phyloP scores from a whole-genome alignment of 2,797 vertebrate species.

The Neosalanx taihuensis region DNA sequence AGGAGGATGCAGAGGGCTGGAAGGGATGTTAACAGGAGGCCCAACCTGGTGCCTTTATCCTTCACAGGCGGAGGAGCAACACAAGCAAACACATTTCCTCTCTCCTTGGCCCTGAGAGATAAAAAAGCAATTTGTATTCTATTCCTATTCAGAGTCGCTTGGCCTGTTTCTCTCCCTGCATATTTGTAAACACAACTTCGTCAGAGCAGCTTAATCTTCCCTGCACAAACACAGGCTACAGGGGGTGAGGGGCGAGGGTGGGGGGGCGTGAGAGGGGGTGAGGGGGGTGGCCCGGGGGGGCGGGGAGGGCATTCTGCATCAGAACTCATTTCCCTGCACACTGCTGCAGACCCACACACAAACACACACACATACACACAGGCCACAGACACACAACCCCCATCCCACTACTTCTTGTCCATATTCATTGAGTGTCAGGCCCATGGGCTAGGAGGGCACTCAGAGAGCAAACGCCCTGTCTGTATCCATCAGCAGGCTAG shows the following conservation, averaged over 20 bases:
- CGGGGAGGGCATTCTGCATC: slow-evolving; percentile 35
- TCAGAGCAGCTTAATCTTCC: slow-evolving; percentile 82
- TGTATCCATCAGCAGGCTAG: slow-evolving; percentile 33
- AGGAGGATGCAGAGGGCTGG: slow-evolving; percentile 52
- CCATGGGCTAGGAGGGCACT: slow-evolving; percentile 13
- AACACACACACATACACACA: slow-evolving; percentile 9
- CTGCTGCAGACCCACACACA: slow-evolving; percentile 21
- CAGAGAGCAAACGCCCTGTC: slow-evolving; percentile 36
- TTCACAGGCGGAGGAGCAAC: slow-evolving; percentile 80
- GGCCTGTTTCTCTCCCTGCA: slow-evolving; percentile 81
- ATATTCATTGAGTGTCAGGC: slow-evolving; percentile 27
- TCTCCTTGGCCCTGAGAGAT: slow-evolving; percentile 78
- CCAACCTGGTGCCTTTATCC: slow-evolving; percentile 77
- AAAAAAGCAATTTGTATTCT: slow-evolving; percentile 85
- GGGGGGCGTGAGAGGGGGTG: slow-evolving; percentile 35
- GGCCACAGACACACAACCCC: slow-evolving; percentile 15
- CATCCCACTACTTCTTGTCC: slow-evolving; percentile 18
- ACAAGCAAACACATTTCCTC: slow-evolving; percentile 82
- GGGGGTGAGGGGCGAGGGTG: slow-evolving; percentile 34
- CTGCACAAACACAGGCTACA: slow-evolving; percentile 73
- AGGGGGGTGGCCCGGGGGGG: slow-evolving; percentile 25
- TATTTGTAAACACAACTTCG: slow-evolving; percentile 84
- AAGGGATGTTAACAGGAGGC: slow-evolving; percentile 78
- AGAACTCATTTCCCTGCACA: slow-evolving; percentile 45
- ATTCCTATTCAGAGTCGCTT: slow-evolving; percentile 79